Base-by-base conservation (phyloP, 2,888 invertebrate species). In the Trachelus iudaicus region DNA sequence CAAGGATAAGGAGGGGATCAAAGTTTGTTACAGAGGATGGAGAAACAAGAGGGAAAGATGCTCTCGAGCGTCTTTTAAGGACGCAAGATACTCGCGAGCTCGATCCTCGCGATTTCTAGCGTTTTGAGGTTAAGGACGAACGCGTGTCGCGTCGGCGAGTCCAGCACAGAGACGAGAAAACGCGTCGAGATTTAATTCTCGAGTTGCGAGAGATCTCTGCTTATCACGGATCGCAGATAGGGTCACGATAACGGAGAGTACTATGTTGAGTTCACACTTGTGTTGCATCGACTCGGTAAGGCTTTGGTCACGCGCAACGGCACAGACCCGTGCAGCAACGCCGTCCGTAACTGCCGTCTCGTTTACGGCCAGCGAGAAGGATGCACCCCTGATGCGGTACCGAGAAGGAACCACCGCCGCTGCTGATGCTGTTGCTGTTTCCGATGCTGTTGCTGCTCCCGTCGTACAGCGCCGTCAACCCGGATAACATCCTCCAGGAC, bases 281-380 rank as follows among this genome's bases (percentile, higher is more conserved):
- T 81, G 79, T 81, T 79, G 80, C 80, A 76, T 79, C 81, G 82
- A 82, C 79, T 78, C 79, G 82, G 80, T 79, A 79, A 80, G 81
- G 85, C 85, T 78, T 85, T 86, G 86, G 86, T 86, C 86, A 86
- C 86, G 86, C 86, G 83, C 81, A 83, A 81, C 77, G 81, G 31
- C 31, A 71, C 71, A 71, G 71, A 34, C 71, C 31, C 71, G 71
- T 71, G 31, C 13, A 33, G 71, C 31, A 71, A 34, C 71, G 71
- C 33, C 71, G 71, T 71, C 71, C 71, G 71, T 34, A 33, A 34
- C 56, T 56, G 56, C 56, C 23, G 56, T 56, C 56, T 56, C 56
- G 56, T 56, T 9, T 56, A 23, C 56, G 23, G 56, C 56, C 56
- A 23, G 23, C 56, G 56, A 56, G 56, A 56, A 56, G 31, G 71